Percentiles rank a stretch among this genome's conserved stretches.
Evolutionary conservation across 1,140 invertebrate species (phyloP).

Genomic region (Psilanteris sp.): DNA sequence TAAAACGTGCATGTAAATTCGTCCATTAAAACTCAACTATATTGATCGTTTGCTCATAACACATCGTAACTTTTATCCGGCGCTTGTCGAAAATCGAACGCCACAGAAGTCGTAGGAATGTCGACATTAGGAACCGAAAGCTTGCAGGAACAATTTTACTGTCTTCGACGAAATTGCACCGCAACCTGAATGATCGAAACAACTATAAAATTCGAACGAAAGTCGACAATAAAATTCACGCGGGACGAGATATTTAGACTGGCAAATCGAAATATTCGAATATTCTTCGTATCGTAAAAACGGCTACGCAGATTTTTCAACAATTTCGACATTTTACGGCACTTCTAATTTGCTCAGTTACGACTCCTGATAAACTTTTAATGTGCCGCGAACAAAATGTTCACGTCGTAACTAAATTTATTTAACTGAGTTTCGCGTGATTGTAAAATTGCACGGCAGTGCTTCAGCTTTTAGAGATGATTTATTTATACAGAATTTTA

Average conservation of each 20-base stretch:
- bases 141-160: slow-evolving; percentile 36
- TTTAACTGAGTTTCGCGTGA: neutral
- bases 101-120: slow-evolving; percentile 21
- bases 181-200: slow-evolving; percentile 45
- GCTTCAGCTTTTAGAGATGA: no score
- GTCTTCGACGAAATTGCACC: slow-evolving; percentile 34
- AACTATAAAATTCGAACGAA: slow-evolving; percentile 37
- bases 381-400: slow-evolving; percentile 21
- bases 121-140: slow-evolving; percentile 26
- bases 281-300: slow-evolving; percentile 34
- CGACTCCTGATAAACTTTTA: slow-evolving; percentile 33
- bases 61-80: slow-evolving; percentile 21
- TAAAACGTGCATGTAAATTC: slow-evolving; percentile 10
- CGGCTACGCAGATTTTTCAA: slow-evolving; percentile 12
- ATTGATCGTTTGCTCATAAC: slow-evolving; percentile 21
- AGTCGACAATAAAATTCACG: slow-evolving; percentile 34
- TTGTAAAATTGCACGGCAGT: no score
- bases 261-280: slow-evolving; percentile 28
- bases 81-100: slow-evolving; percentile 8
- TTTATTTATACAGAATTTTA: neutral
- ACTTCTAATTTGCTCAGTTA: slow-evolving; percentile 23
- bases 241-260: slow-evolving; percentile 31
- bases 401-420: slow-evolving; percentile 22
- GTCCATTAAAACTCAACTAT: neutral
- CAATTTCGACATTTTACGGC: slow-evolving; percentile 18